Evolutionary conservation across 2,888 invertebrate genomes (phyloP), one percentile per base, ranked within the genome.

Genomic region (Bibio marci): DNA sequence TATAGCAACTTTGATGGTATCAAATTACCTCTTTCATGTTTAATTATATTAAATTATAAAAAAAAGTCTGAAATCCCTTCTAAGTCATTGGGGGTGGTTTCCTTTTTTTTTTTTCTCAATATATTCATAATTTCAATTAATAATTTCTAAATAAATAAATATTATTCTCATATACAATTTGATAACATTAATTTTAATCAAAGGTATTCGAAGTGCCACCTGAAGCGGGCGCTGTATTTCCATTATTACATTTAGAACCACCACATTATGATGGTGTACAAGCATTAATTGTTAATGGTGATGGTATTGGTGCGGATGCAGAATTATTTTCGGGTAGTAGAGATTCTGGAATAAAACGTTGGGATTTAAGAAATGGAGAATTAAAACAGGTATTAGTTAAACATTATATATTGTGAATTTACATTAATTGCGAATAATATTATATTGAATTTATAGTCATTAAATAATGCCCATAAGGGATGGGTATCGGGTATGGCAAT

Each of bases 231-330:
- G 59, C 70, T 37, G 59, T 59, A 18, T 59, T 64, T 50, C 73
- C 71, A 46, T 63, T 76, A 26, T 68, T 73, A 39, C 72, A 77
- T 49, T 63, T 83, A 41, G 76, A 80, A 49, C 88, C 88, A 12
- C 88, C 88, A 6, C 88, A 88, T 63, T 88, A 88, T 58, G 88
- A 88, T 59, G 88, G 87, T 19, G 82, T 90, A 39, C 82, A 87
- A 56, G 79, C 81, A 32, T 65, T 88, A 35, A 74, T 79, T 26
- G 64, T 80, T 38, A 60, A 64, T 43, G 76, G 71, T 26, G 66
- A 71, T 46, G 69, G 68, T 13, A 38, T 51, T 19, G 55, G 55
- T 19, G 50, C 51, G 18, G 52, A 54, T 47, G 54, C 50, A 26
- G 53, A 53, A 41, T 65, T 88, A 15, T 88, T 83, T 67, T 82